Conservation (phyloP, 1,140 invertebrate genomes). For the Heliconius hermathena region DNA sequence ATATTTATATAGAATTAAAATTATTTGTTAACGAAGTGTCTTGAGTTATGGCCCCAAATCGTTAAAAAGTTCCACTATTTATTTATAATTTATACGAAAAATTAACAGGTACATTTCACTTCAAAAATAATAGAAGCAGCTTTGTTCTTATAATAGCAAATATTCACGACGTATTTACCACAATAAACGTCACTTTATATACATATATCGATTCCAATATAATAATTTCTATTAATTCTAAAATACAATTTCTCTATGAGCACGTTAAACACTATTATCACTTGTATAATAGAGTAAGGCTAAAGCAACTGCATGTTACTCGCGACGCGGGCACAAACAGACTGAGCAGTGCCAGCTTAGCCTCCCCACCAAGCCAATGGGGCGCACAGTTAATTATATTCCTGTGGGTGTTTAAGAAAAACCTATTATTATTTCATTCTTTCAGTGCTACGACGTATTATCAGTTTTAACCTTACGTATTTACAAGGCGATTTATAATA, state of each 20-base stretch:
- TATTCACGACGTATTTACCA: no score
- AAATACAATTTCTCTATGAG: not conserved
- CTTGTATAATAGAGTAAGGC: conserved; percentile 13
- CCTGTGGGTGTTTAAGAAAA: conserved; percentile 8
- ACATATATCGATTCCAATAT: not conserved
- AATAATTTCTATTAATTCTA: not conserved
- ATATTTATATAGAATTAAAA: no score
- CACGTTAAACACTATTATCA: conserved; percentile 18
- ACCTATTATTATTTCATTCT: not conserved
- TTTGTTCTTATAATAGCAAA: no score
- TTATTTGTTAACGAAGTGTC: no score
- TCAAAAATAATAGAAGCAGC: no score
- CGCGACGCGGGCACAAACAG: not conserved
- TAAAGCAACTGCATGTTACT: not conserved
- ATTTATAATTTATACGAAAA: no score
- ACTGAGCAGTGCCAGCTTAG: conserved; percentile 7
- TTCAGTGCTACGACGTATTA: not conserved
- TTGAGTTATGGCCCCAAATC: no score
- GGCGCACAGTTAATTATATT: not conserved
- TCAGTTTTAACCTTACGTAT: not conserved
- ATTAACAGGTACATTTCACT: no score
- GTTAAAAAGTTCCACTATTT: no score
- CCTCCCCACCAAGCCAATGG: not conserved
- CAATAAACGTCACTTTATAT: no score
- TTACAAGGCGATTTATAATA: not conserved